Conservation (phyloP, 2,797 vertebrate genomes). For the Leucoraja ocellata region DNA sequence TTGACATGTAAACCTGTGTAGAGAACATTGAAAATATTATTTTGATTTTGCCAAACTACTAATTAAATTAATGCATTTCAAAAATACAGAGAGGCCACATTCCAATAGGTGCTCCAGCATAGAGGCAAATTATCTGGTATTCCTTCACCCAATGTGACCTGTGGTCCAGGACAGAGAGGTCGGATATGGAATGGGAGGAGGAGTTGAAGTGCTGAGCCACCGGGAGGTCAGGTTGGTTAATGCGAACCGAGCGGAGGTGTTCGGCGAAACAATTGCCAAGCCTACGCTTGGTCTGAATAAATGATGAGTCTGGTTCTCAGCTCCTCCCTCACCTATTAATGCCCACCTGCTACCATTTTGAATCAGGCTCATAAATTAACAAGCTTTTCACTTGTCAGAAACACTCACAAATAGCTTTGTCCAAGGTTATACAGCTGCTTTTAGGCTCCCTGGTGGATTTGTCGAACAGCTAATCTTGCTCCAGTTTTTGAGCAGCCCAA, state of each 20-base stretch:
- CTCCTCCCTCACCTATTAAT: not conserved
- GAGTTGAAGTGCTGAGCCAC: too few species aligned
- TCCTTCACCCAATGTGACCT: not conserved
- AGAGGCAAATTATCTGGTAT: not conserved
- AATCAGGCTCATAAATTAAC: not conserved
- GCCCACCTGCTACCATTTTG: not conserved
- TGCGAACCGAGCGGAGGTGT: too few species aligned
- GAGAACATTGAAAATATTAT: conserved; percentile 1
- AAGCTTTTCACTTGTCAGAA: not conserved
- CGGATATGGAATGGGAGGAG: too few species aligned
- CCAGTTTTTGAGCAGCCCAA: not conserved
- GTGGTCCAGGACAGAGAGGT: too few species aligned
- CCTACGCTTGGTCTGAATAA: too few species aligned
- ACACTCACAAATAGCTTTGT: too few species aligned
- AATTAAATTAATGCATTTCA: not conserved
- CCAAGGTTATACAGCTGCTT: not conserved
- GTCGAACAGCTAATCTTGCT: not conserved
- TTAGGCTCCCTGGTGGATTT: not conserved
- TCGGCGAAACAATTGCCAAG: too few species aligned
- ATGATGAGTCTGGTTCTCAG: too few species aligned
- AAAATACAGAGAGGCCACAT: not conserved
- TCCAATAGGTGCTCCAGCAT: not conserved
- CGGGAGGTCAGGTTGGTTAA: too few species aligned
- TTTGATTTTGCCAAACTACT: conserved; percentile 3
- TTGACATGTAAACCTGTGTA: not conserved